Base-by-base conservation (phyloP, 1,140 invertebrate genomes). In the Radopholus similis region DNA sequence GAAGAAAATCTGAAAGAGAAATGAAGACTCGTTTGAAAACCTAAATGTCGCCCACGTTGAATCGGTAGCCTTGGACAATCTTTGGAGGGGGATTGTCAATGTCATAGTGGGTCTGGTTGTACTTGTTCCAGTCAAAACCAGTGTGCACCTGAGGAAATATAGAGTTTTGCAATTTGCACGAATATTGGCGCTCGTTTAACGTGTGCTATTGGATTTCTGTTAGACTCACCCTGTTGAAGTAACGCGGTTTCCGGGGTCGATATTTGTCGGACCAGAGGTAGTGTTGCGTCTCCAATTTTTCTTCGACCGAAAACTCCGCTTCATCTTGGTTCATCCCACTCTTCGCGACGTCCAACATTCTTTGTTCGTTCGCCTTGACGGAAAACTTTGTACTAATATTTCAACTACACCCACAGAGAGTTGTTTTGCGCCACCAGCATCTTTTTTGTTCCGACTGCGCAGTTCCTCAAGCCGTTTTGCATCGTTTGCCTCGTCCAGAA, bases 61-160 rank as follows among this genome's bases (percentile, higher is more conserved):
- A 99, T 83, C 98, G 98, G 85, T 99, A 99, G 30, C 96, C 96
- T 84, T 99, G 95, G 0, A 99, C 96, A 81, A 99, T 97, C 86
- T 99, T 99, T 0, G 96, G 96, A 18, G 96, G 96, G 40, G 96
- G 95, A 87, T 99, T 99, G 84, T 99, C 96, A 89, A 97, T 95
- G 83, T 99, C 95, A 83, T 99, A 99, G 86, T 98, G 95, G 15
- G 95, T 98, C 84, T 99, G 95, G 86, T 99, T 99, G 83, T 99
- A 99, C 83, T 98, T 98, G 84, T 99, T 99, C 96, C 96, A 99
- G 82, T 98, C 95, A 85, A 98, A 99, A 4, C 96, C 86, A n/a
- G 87, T 87, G 70, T 88, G 86, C 3, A 88, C 86, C 59, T 62
- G 9, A 51, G 8, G 30, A 34, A 62, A 47, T 34, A 32, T 5